A percentile compares a stretch with the other conserved stretches of the same genome.
These are phyloP conservation scores for Bombylius discolor DNA, from an alignment of 2,888 invertebrate species.

Conservation along the genomic window DNA sequence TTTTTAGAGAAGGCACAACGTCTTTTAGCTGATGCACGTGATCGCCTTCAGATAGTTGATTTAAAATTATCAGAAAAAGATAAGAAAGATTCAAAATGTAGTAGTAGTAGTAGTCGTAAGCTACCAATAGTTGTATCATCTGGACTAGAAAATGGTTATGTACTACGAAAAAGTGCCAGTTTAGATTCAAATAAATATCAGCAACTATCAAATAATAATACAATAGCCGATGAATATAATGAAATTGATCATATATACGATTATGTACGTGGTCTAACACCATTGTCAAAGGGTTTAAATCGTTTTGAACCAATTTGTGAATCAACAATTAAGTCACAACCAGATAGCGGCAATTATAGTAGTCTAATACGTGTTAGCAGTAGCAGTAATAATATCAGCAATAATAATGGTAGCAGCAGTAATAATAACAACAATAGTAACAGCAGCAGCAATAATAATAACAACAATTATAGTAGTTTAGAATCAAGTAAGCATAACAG, in stretches of 20 bases:
- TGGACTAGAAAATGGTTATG: slow-evolving; percentile 46
- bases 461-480: slow-evolving; percentile 31
- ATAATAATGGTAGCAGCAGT: slow-evolving; percentile 15
- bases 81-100: slow-evolving; percentile 28
- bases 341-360: slow-evolving; percentile 32
- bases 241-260: slow-evolving; percentile 96
- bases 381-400: slow-evolving; percentile 20
- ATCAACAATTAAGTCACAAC: slow-evolving; percentile 35
- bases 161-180: slow-evolving; percentile 63
- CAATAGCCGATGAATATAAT: slow-evolving; percentile 74
- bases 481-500: slow-evolving; percentile 33
- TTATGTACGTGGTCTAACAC: slow-evolving; percentile 86
- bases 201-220: slow-evolving; percentile 38
- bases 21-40: slow-evolving; percentile 56
- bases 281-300: slow-evolving; percentile 61
- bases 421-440: slow-evolving; percentile 17
- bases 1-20: slow-evolving; percentile 65
- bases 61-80: slow-evolving; percentile 60
- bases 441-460: slow-evolving; percentile 20
- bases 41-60: slow-evolving; percentile 68
- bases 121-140: slow-evolving; percentile 34
- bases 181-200: slow-evolving; percentile 53
- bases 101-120: slow-evolving; percentile 28
- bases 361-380: slow-evolving; percentile 34
- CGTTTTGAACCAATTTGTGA: slow-evolving; percentile 39